Percentiles rank a stretch among this genome's conserved stretches.
phyloP scores from a whole-genome alignment of 2,797 vertebrate genomes.

The Cyprinodon diabolis region DNA sequence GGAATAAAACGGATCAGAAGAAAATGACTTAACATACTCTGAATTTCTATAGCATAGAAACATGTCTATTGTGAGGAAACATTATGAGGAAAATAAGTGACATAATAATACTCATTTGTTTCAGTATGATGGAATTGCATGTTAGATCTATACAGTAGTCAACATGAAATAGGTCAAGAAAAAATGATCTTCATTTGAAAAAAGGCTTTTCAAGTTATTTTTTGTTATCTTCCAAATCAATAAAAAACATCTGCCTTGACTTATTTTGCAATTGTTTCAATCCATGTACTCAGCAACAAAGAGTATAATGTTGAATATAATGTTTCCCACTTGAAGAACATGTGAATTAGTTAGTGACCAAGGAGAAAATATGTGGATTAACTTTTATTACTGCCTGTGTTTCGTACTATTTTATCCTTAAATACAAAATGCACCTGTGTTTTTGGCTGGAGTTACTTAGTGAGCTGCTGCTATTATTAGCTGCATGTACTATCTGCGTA shows the following conservation, averaged over 20 bases:
- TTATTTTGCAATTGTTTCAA: constrained; percentile 71
- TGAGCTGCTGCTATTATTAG: no score
- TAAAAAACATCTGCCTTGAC: constrained; percentile 74
- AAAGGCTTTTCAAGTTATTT: no score
- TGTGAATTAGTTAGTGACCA: constrained; percentile 18
- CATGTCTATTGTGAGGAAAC: constrained; percentile 21
- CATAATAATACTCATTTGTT: constrained; percentile 4
- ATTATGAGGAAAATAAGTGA: constrained; percentile 14
- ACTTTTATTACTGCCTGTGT: no score
- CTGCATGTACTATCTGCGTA: neutral
- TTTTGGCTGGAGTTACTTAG: no score
- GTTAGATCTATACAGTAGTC: neutral
- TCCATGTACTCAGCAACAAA: constrained; percentile 51
- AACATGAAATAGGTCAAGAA: neutral
- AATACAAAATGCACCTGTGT: no score
- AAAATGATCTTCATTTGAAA: no score
- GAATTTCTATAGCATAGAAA: constrained; percentile 18
- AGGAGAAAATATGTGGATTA: neutral
- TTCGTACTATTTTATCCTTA: no score
- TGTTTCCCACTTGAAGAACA: constrained; percentile 52
- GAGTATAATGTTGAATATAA: constrained; percentile 44
- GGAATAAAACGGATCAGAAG: constrained; percentile 17
- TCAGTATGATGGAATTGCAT: neutral
- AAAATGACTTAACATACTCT: constrained; percentile 30
- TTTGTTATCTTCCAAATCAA: constrained; percentile 39